Evolutionary conservation across 2,797 vertebrate species (phyloP), one percentile per base, ranked within the genome.

Genomic region (Clarias fuscus): DNA sequence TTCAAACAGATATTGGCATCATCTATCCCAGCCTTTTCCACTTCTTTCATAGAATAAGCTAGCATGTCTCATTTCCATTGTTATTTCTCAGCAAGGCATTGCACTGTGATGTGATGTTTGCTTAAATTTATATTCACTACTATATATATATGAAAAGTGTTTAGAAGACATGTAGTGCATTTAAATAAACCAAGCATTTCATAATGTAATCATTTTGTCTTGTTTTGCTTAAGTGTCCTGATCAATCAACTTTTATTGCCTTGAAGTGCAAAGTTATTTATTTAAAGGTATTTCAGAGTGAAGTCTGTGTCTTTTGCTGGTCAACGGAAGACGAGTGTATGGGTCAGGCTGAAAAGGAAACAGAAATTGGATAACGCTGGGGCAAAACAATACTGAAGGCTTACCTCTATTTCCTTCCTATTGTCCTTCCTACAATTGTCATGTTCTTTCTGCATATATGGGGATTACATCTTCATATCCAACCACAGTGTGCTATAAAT

Each of bases 31-130:
- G 7, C 59, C 89, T 86, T 4, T 83, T 86, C 80, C 84, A 75
- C 84, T 53, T 65, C 37, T 53, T 88, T 58, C 61, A 92, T 61
- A 70, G 67, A 80, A 92, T 93, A 94, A 94, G 92, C 93, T 94
- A 90, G 71, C 65, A 72, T 84, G 87, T 65, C 77, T 82, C 30
- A 61, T 82, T 73, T 22, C 43, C 37, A 61, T 75, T 85, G 4
- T 82, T 86, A 86, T 84, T 91, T 84, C 48, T 89, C 89, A 80
- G 84, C 22, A 70, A 72, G 65, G 88, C 88, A 89, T 59, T 76
- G 53, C 88, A 80, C 78, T 65, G 61, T 61, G 43, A n/a, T 79
- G 15, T 5, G n/a, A 17, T 79, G 7, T 5, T 43, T 64, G 61
- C 61, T 10, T 80, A 33, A 43, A 1, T 43, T 22, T 18, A n/a